Evolutionary conservation across 2,888 invertebrate genomes (phyloP).

Genomic region (Scelioninae gen. 1): DNA sequence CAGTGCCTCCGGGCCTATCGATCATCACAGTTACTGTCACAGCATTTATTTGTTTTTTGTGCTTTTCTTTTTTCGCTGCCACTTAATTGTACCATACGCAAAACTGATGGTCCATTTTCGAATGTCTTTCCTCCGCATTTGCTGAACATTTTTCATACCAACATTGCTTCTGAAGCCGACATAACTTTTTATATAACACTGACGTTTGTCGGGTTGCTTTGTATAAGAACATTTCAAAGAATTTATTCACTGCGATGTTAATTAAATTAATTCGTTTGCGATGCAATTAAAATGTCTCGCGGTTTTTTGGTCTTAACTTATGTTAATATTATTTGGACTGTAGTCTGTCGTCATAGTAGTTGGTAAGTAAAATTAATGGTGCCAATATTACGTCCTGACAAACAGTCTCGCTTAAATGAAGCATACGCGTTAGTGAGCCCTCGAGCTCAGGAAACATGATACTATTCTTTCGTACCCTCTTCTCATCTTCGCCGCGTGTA

Average conservation of each 20-base stretch:
- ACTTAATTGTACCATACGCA: slow-evolving; percentile 49
- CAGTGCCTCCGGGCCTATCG: slow-evolving; percentile 74
- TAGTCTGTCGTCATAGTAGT: slow-evolving; percentile 52
- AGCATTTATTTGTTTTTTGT: slow-evolving; percentile 54
- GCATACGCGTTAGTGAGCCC: slow-evolving; percentile 68
- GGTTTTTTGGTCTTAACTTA: slow-evolving; percentile 26
- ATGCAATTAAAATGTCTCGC: background rate
- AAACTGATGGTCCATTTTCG: slow-evolving; percentile 43
- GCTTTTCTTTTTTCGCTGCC: slow-evolving; percentile 48
- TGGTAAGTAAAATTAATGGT: slow-evolving; percentile 67
- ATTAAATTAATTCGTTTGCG: background rate
- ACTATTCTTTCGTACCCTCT: slow-evolving; percentile 69
- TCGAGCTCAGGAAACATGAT: slow-evolving; percentile 70
- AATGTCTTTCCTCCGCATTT: slow-evolving; percentile 21
- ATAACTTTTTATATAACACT: slow-evolving; percentile 10
- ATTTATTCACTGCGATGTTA: too few relatives aligned
- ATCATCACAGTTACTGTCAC: slow-evolving; percentile 74
- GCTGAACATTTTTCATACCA: slow-evolving; percentile 26
- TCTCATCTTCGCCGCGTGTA: slow-evolving; percentile 68
- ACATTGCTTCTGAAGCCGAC: background rate
- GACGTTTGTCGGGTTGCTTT: too few relatives aligned
- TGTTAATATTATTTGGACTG: slow-evolving; percentile 55
- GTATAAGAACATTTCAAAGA: too few relatives aligned
- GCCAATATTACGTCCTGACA: slow-evolving; percentile 67
- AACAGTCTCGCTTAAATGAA: slow-evolving; percentile 69